These are phyloP conservation scores for Nematolebias whitei DNA, from an alignment of 2,113 vertebrate species.

Conservation along the genomic window DNA sequence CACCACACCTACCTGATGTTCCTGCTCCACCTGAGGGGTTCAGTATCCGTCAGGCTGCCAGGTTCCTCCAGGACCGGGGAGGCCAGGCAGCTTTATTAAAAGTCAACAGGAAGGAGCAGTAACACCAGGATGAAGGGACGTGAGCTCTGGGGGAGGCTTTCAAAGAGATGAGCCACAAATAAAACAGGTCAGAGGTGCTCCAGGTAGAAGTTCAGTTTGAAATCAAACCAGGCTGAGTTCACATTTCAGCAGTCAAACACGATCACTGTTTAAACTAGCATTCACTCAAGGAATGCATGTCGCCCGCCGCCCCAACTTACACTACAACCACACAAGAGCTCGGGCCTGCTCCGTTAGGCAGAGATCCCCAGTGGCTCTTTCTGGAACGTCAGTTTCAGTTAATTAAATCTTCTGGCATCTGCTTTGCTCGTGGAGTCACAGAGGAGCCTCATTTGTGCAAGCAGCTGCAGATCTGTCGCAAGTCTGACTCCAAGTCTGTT, in stretches of 20 bases:
- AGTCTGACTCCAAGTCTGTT: conserved; percentile 27
- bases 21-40: conserved; percentile 36
- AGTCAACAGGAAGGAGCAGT: conserved; percentile 73
- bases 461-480: conserved; percentile 42
- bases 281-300: no score
- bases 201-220: no score
- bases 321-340: no score
- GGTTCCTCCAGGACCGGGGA: conserved; percentile 40
- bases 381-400: conserved; percentile 72
- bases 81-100: conserved; percentile 74
- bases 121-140: conserved; percentile 44
- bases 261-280: conserved; percentile 10
- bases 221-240: conserved; percentile 6
- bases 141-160: conserved; percentile 50
- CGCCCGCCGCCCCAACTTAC: no score
- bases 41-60: conserved; percentile 17
- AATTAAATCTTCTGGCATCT: conserved; percentile 77
- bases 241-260: conserved; percentile 5
- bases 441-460: conserved; percentile 38
- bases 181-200: background rate
- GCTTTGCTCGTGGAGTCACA: conserved; percentile 59
- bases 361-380: conserved; percentile 58
- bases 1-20: conserved; percentile 24
- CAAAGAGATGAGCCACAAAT: conserved; percentile 35
- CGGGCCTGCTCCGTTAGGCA: no score